Percentiles rank a stretch among this genome's conserved stretches.
phyloP scores from a whole-genome alignment of 2,797 vertebrate species.

The Rhodeus uyekii region DNA sequence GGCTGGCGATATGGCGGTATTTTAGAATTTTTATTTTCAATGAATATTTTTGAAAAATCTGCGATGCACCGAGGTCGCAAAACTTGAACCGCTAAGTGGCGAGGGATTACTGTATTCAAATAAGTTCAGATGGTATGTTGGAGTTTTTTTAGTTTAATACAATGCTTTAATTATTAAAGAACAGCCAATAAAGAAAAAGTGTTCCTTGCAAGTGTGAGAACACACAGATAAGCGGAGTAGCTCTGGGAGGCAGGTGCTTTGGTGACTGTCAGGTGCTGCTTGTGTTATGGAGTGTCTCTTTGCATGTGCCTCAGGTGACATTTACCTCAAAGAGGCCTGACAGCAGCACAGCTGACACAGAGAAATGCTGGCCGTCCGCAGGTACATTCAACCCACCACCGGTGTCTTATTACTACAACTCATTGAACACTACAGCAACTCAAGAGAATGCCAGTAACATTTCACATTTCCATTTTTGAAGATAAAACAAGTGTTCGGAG shows the following conservation, averaged over 20 bases:
- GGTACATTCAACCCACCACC: slow-evolving; percentile 14
- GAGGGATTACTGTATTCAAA: too few species aligned
- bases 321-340: slow-evolving; percentile 28
- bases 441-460: not conserved
- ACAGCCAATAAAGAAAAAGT: not conserved
- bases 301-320: slow-evolving; percentile 40
- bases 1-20: too few species aligned
- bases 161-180: slow-evolving; percentile 6
- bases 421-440: not conserved
- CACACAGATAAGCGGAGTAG: not conserved
- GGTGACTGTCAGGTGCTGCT: slow-evolving; percentile 28
- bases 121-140: not conserved
- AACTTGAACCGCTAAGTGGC: too few species aligned
- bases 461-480: not conserved
- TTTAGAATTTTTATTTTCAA: too few species aligned
- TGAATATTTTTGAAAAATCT: too few species aligned
- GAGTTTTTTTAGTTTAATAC: not conserved
- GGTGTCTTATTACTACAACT: slow-evolving; percentile 19
- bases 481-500: not conserved
- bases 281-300: slow-evolving; percentile 37
- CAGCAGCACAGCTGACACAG: slow-evolving; percentile 29
- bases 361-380: not conserved
- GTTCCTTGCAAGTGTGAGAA: not conserved
- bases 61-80: too few species aligned
- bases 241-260: slow-evolving; percentile 6